Conservation (phyloP, 2,888 invertebrate species). For the Abscondita cerata region DNA sequence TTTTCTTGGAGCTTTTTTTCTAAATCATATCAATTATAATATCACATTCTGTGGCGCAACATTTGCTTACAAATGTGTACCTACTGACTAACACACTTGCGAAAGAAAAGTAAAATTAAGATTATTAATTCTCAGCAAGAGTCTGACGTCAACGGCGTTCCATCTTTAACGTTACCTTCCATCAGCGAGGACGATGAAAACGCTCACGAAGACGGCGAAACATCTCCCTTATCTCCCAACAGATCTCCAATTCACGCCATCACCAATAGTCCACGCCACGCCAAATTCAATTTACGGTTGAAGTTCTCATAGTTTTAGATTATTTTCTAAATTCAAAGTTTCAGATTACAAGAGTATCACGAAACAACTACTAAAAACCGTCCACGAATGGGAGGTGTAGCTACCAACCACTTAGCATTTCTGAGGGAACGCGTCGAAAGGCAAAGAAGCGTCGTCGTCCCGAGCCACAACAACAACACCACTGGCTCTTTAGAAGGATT, state of each 20-base stretch:
- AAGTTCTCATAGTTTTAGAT: background rate
- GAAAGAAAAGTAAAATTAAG: too few relatives aligned
- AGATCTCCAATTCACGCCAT: conserved; percentile 64
- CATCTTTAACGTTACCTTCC: conserved; percentile 85
- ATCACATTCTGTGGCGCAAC: too few relatives aligned
- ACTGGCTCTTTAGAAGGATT: conserved; percentile 69
- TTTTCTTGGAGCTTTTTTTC: too few relatives aligned
- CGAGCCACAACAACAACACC: conserved; percentile 60
- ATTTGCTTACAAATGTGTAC: too few relatives aligned
- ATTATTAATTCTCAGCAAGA: conserved; percentile 63
- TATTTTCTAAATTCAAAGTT: background rate
- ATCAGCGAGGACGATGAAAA: conserved; percentile 97
- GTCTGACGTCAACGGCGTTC: conserved; percentile 78
- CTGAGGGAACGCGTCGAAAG: conserved; percentile 73
- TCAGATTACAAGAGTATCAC: conserved; percentile 54
- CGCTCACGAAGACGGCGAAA: conserved; percentile 73
- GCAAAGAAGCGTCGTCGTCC: conserved; percentile 67
- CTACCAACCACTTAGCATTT: conserved; percentile 58
- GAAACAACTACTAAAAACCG: conserved; percentile 46
- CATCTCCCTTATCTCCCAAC: conserved; percentile 70
- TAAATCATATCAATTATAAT: too few relatives aligned
- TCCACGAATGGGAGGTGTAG: conserved; percentile 53
- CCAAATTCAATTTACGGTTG: conserved; percentile 65
- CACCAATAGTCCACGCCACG: conserved; percentile 69
- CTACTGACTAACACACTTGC: too few relatives aligned